These are phyloP conservation scores for Phalacrocorax brasilianus DNA, from an alignment of 2,113 vertebrate genomes.

Conservation along the genomic window DNA sequence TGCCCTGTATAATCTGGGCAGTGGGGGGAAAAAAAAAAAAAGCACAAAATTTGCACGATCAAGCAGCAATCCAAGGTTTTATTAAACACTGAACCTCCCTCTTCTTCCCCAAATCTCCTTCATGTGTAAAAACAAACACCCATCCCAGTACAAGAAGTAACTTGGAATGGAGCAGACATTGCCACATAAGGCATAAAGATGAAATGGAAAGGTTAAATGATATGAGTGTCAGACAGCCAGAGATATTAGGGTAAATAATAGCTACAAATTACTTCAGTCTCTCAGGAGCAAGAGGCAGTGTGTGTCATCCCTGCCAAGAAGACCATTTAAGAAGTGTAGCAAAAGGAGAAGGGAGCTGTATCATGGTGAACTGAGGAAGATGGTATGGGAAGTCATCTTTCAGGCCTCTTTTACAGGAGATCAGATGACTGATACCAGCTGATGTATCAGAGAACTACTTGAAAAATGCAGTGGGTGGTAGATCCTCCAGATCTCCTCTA, in stretches of 20 bases:
- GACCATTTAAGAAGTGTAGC: background rate
- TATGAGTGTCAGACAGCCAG: background rate
- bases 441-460: background rate
- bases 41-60: background rate
- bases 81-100: background rate
- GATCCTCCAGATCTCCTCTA: background rate
- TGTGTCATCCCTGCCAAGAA: background rate
- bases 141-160: background rate
- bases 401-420: background rate
- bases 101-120: background rate
- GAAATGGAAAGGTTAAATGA: background rate
- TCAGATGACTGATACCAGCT: background rate
- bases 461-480: background rate
- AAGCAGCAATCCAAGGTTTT: background rate
- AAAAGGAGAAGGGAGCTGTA: background rate
- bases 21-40: background rate
- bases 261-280: background rate
- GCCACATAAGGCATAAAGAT: background rate
- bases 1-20: background rate
- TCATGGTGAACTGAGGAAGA: background rate
- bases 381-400: background rate
- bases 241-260: slow-evolving; percentile 11
- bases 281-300: background rate
- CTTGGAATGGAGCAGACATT: background rate
- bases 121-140: background rate